Conservation (phyloP, 2,113 vertebrate species). For the Apistogramma diplotaenia region DNA sequence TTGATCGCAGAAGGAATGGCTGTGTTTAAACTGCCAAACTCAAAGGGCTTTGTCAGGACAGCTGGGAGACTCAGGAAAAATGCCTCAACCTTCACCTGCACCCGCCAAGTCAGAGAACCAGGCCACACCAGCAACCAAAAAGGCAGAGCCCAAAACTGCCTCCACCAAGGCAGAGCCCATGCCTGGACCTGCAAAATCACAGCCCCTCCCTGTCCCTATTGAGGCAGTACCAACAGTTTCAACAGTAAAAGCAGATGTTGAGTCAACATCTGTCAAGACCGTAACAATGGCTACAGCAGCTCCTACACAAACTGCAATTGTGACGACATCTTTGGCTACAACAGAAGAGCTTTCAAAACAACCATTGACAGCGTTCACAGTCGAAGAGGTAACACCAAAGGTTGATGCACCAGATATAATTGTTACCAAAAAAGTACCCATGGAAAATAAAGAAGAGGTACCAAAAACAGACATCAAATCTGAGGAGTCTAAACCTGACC, state of each 20-base stretch:
- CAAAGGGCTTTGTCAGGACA: constrained; percentile 88
- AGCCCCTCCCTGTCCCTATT: constrained; percentile 32
- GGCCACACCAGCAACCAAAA: constrained; percentile 11
- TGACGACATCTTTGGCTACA: background rate
- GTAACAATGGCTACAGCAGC: background rate
- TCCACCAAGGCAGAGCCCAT: constrained; percentile 1
- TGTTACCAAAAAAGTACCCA: background rate
- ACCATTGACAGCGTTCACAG: background rate
- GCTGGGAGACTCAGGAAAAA: constrained; percentile 81
- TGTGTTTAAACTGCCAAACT: constrained; percentile 96
- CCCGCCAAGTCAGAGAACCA: constrained; percentile 47
- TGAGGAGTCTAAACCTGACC: constrained; percentile 55
- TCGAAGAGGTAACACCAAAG: background rate
- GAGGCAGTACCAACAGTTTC: constrained; percentile 50
- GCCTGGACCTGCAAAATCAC: constrained; percentile 12
- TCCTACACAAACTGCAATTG: background rate
- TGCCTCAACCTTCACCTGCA: constrained; percentile 56
- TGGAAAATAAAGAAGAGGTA: background rate
- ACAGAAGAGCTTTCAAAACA: constrained; percentile 6
- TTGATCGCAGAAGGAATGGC: constrained; percentile 88
- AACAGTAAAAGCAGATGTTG: constrained; percentile 7
- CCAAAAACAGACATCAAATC: constrained; percentile 16
- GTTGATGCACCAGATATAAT: constrained; percentile 1
- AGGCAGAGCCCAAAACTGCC: constrained; percentile 7
- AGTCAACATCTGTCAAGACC: constrained; percentile 7